A percentile compares a stretch with the other conserved stretches of the same genome.
These are phyloP conservation scores for Kradibia gibbosae DNA, from an alignment of 1,140 invertebrate species.

Conservation along the genomic window DNA sequence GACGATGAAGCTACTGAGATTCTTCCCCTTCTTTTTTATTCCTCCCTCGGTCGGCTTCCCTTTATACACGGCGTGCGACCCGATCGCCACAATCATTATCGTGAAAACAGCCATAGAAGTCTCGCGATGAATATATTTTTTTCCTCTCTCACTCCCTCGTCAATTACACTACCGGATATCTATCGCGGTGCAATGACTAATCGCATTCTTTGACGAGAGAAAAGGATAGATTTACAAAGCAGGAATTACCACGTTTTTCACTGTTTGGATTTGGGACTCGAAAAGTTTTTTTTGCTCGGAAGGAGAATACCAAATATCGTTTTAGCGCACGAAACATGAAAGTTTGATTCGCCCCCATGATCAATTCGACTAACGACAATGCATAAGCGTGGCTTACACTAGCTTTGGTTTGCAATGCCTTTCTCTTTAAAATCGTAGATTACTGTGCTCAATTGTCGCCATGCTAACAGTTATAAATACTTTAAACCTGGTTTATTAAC, in stretches of 20 bases:
- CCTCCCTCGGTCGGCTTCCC: conserved; percentile 35
- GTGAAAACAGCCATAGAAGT: conserved; percentile 27
- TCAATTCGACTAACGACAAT: too few species aligned
- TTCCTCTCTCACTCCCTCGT: not conserved
- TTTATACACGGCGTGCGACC: conserved; percentile 59
- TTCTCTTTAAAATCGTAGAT: too few species aligned
- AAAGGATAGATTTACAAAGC: not conserved
- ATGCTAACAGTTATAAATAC: too few species aligned
- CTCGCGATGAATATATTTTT: not conserved
- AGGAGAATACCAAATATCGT: not conserved
- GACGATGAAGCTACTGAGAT: conserved; percentile 54
- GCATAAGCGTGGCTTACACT: too few species aligned
- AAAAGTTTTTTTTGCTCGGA: not conserved
- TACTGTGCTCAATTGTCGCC: too few species aligned
- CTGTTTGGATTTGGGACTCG: not conserved
- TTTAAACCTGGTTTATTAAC: too few species aligned
- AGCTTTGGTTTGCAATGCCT: too few species aligned
- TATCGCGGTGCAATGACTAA: conserved; percentile 27
- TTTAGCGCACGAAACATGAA: not conserved
- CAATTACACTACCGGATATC: conserved; percentile 26
- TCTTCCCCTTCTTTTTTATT: conserved; percentile 30
- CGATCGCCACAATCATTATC: conserved; percentile 28
- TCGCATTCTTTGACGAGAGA: conserved; percentile 31
- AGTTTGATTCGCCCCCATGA: not conserved
- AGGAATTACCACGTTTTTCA: conserved; percentile 19